Evolutionary conservation across 2,113 vertebrate species (phyloP), one percentile per base, ranked within the genome.

Genomic region (Elephas maximus): DNA sequence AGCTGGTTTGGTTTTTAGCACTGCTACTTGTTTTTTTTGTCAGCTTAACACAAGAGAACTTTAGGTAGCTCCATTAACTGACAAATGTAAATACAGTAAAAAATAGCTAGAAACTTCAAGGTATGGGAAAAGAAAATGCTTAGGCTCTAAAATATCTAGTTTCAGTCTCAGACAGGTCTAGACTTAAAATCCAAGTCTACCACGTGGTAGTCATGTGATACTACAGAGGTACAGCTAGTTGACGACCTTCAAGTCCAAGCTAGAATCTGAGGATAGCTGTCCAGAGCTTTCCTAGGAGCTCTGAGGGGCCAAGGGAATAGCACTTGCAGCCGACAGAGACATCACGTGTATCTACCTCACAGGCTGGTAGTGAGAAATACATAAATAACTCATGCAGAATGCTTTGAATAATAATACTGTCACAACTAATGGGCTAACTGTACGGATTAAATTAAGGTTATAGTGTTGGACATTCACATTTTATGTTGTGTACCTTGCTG

Each of bases 401-500:
- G 0, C 4, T 76, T 71, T 76, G 3, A 23, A 51, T 20, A 30
- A 53, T 12, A 51, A 28, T 14, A 26, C 2, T 9, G 1, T 33
- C 21, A 33, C 14, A 23, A 33, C 33, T 57, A 60, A 20, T 1
- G 1, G 15, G 20, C 30, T 15, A 0, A 48, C 23, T 12, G 2
- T 10, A 2, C 1, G 41, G 67, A 63, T 86, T 37, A 30, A n/a
- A 23, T 30, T 24, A 37, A n/a, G 2, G 14, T 28, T 41, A 53
- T 18, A 33, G 5, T 45, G 15, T 44, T 37, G 17, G n/a, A 78
- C n/a, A 10, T 23, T 33, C n/a, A 37, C 4, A 8, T 0, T 24
- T 3, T 20, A 5, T 21, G 11, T 6, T 26, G 2, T 2, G 4
- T 8, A 76, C 2, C 45, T 2, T 3, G 21, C 23, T 1, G 5